Conservation (phyloP, 2,888 invertebrate species). For the Tethea ocularis region DNA sequence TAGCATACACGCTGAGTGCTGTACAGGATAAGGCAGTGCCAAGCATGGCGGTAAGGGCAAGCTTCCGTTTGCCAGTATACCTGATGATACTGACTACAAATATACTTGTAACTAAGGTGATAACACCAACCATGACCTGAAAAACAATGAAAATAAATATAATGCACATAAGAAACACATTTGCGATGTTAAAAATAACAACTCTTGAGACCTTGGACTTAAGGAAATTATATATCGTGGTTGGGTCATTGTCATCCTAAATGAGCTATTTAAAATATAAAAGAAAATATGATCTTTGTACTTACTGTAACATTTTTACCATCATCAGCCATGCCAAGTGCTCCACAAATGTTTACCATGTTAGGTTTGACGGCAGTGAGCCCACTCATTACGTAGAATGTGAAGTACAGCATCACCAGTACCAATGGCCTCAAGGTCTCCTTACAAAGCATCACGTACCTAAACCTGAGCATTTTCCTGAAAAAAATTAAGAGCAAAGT, state of each 20-base stretch:
- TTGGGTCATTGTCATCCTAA: too few species aligned
- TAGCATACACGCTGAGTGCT: slow-evolving; percentile 73
- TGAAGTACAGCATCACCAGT: slow-evolving; percentile 76
- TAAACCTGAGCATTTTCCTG: slow-evolving; percentile 60
- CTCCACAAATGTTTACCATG: slow-evolving; percentile 79
- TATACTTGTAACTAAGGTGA: slow-evolving; percentile 70
- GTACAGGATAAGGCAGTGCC: slow-evolving; percentile 67
- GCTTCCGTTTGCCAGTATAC: slow-evolving; percentile 73
- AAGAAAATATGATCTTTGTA: slow-evolving; percentile 7
- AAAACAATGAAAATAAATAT: slow-evolving; percentile 22
- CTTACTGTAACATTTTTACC: slow-evolving; percentile 72
- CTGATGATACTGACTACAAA: slow-evolving; percentile 68
- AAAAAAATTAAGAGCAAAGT: slow-evolving; percentile 19
- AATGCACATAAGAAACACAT: too few species aligned
- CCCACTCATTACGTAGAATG: slow-evolving; percentile 80
- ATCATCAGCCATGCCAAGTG: slow-evolving; percentile 70
- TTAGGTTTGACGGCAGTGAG: slow-evolving; percentile 78
- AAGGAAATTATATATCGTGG: too few species aligned
- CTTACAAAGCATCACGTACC: slow-evolving; percentile 74
- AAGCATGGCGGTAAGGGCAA: slow-evolving; percentile 69
- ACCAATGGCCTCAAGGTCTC: slow-evolving; percentile 77
- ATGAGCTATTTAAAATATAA: too few species aligned
- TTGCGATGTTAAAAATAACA: too few species aligned
- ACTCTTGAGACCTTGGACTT: too few species aligned
- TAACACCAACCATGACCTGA: slow-evolving; percentile 75